Percentiles rank a stretch among this genome's conserved stretches.
These are phyloP conservation scores for Caenorhabditis sp. DNA, from an alignment of 2,888 invertebrate genomes.

Conservation along the genomic window DNA sequence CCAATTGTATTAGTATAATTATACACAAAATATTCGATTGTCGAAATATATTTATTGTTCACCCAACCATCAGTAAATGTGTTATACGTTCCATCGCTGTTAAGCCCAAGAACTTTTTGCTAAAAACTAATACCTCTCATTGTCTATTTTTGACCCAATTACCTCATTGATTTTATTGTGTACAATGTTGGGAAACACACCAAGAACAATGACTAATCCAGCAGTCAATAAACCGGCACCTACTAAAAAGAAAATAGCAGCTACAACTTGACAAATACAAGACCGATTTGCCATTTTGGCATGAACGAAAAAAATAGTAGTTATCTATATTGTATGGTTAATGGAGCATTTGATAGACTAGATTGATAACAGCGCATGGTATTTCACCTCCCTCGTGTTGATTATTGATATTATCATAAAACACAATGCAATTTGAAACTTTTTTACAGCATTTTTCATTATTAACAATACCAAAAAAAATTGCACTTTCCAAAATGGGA, in stretches of 20 bases:
- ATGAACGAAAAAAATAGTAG: neutral
- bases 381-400: neutral
- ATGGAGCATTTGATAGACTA: neutral
- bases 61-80: conserved; percentile 51
- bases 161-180: conserved; percentile 48
- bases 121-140: conserved; percentile 11
- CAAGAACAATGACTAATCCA: conserved; percentile 52
- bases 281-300: conserved; percentile 27
- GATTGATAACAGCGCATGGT: neutral
- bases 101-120: conserved; percentile 52
- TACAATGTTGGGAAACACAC: conserved; percentile 46
- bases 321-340: neutral
- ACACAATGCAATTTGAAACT: neutral
- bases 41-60: conserved; percentile 41
- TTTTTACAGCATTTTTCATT: neutral
- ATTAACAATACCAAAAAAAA: neutral
- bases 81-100: conserved; percentile 53
- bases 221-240: conserved; percentile 48
- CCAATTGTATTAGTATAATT: conserved; percentile 58
- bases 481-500: neutral
- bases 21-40: conserved; percentile 52
- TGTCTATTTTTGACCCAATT: neutral
- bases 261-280: conserved; percentile 28
- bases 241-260: conserved; percentile 37
- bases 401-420: neutral